phyloP scores from a whole-genome alignment of 2,888 invertebrate genomes.

The Cataglyphis altisquamis region DNA sequence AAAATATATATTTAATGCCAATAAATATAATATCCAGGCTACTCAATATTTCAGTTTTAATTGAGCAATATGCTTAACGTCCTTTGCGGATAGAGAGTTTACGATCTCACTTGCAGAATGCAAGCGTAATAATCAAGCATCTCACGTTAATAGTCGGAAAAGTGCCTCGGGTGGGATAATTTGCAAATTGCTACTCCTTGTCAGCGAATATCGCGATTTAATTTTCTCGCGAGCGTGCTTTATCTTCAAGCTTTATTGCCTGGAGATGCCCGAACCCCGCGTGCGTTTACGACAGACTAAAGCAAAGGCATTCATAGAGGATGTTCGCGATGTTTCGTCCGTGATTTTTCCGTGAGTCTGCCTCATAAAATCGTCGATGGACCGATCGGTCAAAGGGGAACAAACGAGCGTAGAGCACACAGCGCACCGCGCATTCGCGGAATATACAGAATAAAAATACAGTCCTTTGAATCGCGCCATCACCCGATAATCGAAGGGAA shows the following conservation, averaged over 20 bases:
- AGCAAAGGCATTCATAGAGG: background rate
- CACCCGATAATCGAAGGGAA: constrained; percentile 65
- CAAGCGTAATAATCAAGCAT: constrained; percentile 29
- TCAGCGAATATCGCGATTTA: constrained; percentile 49
- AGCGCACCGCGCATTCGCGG: constrained; percentile 48
- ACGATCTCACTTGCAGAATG: constrained; percentile 16
- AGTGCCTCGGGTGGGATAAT: constrained; percentile 29
- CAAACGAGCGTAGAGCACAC: constrained; percentile 38
- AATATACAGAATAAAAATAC: constrained; percentile 64
- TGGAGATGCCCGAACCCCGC: constrained; percentile 7
- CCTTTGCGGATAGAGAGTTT: constrained; percentile 12
- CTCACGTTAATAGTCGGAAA: constrained; percentile 23
- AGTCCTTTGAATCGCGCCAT: constrained; percentile 64
- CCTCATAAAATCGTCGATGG: constrained; percentile 55
- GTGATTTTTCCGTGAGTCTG: constrained; percentile 38
- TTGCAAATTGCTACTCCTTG: constrained; percentile 42
- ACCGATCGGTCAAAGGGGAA: constrained; percentile 60
- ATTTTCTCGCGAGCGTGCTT: constrained; percentile 49
- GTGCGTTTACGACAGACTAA: constrained; percentile 30
- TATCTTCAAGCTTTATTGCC: constrained; percentile 51
- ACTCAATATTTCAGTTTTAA: background rate
- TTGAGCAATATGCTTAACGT: background rate
- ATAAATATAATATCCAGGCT: background rate
- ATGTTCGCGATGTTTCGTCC: constrained; percentile 8
- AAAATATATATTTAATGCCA: background rate